Base-by-base conservation (phyloP, 2,113 vertebrate species). In the Misgurnus anguillicaudatus region DNA sequence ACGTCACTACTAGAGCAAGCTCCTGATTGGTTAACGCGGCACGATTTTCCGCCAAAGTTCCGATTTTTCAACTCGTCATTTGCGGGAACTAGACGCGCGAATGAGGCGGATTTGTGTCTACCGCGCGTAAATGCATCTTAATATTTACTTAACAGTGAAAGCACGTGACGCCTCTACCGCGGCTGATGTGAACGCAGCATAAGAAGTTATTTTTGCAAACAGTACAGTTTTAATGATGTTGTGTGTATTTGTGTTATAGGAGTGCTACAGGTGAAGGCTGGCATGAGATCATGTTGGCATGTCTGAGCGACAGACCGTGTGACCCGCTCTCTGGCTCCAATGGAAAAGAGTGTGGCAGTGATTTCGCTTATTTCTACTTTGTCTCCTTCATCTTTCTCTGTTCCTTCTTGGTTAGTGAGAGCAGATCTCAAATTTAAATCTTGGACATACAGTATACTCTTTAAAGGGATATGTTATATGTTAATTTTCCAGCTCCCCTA, bases 341-440 rank as follows among this genome's bases (percentile, higher is more conserved):
- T 55, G 94, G 89, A 47, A 93, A 91, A 0, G 95, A 96, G 72
- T 99, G 98, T 3, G 98, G 98, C 74, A 99, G 97, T 0, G 96
- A 98, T 85, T 99, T 99, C 7, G 97, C 97, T 45, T 99, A 98
- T 78, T 99, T 99, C 85, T 99, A 99, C 92, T 99, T 99, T 0
- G 97, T 99, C 65, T 98, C 97, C 0, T 99, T 99, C 94, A 99
- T 99, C 89, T 99, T 99, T 90, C 95, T 99, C 41, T 99, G 97
- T 88, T 99, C 98, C 70, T 99, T 99, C 65, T 91, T 99, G 95
- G 98, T 99, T 84, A 94, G 96, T 91, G 39, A 17, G 7, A 36
- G 11, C 45, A 58, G 24, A 72, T 63, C 10, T 24, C 42, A 65
- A 42, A 45, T 19, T 8, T 9, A 57, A n/a, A 80, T n/a, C 24